Percentiles rank a stretch among this genome's conserved stretches.
Conservation (phyloP, 1,140 invertebrate genomes). For the Venturia canescens region DNA sequence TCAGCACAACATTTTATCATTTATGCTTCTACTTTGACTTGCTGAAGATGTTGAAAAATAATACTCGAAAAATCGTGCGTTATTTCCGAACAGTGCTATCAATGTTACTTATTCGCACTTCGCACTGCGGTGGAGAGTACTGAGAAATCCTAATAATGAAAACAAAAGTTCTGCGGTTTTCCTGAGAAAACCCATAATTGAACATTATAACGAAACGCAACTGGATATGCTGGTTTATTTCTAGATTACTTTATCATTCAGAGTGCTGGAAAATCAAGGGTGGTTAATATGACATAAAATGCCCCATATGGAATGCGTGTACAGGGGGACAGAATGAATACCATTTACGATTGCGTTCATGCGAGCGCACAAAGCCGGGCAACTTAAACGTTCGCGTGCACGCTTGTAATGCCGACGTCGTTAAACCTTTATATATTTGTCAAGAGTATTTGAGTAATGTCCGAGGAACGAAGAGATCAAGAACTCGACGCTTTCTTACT, state of each 20-base stretch:
- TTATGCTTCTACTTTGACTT: no score
- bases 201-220: no score
- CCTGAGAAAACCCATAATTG: no score
- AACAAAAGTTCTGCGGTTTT: no score
- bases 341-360: constrained; percentile 15
- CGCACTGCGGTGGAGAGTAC: no score
- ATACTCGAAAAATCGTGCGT: no score
- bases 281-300: neutral
- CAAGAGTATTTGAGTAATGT: constrained; percentile 64
- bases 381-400: constrained; percentile 66
- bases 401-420: constrained; percentile 60
- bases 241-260: neutral
- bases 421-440: constrained; percentile 67
- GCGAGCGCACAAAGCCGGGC: constrained; percentile 15
- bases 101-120: no score
- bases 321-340: constrained; percentile 10
- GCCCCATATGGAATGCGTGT: neutral
- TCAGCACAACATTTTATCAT: no score
- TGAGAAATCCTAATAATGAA: no score
- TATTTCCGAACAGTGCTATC: no score
- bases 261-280: neutral
- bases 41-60: no score
- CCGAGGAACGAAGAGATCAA: constrained; percentile 47
- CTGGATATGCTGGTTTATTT: no score
- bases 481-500: constrained; percentile 29